Evolutionary conservation across 2,888 invertebrate species (phyloP).

Genomic region (Hirtodrosophila cameraria): DNA sequence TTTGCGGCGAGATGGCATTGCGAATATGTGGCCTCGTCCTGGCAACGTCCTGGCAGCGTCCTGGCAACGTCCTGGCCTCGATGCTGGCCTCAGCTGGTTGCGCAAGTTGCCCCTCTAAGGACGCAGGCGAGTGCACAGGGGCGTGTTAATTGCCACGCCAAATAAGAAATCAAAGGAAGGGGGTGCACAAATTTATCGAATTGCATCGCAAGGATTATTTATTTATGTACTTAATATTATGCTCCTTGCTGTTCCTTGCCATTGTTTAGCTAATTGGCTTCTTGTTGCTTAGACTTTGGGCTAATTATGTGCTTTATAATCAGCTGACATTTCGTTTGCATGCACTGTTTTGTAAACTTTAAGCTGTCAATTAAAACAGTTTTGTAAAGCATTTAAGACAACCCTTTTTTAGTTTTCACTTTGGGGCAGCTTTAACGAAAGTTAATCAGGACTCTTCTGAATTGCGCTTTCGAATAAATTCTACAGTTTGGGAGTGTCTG

Average conservation of each 20-base stretch:
- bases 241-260: background rate
- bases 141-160: slow-evolving; percentile 67
- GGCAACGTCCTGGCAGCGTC: slow-evolving; percentile 7
- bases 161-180: slow-evolving; percentile 25
- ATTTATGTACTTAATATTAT: no score
- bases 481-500: no score
- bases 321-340: no score
- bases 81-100: slow-evolving; percentile 12
- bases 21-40: slow-evolving; percentile 38
- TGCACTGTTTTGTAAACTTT: background rate
- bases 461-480: no score
- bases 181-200: slow-evolving; percentile 40
- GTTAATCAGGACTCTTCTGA: no score
- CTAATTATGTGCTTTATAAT: slow-evolving; percentile 2
- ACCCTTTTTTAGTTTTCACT: no score
- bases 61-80: slow-evolving; percentile 9
- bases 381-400: no score
- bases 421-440: no score
- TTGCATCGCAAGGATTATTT: slow-evolving; percentile 3
- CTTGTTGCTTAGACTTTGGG: background rate
- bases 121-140: slow-evolving; percentile 45
- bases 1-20: slow-evolving; percentile 51
- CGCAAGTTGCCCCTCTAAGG: slow-evolving; percentile 29
- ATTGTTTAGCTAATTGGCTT: slow-evolving; percentile 1
- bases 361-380: no score